These are phyloP conservation scores for Phengaris alcon DNA, from an alignment of 2,888 invertebrate species.

Conservation along the genomic window DNA sequence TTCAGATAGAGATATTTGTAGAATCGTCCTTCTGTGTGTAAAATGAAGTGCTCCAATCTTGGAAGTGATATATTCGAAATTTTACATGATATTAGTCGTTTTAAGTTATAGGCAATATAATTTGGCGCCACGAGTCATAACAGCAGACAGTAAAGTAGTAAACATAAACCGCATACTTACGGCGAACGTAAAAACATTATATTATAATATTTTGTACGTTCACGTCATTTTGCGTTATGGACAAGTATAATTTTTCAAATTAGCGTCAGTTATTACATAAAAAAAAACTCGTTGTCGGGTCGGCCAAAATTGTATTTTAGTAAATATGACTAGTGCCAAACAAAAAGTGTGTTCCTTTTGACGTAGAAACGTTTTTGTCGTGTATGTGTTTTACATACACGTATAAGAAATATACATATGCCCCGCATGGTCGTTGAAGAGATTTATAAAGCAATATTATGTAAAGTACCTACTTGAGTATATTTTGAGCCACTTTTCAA, in stretches of 20 bases:
- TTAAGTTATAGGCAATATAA: slow-evolving; percentile 3
- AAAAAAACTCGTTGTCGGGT: not conserved
- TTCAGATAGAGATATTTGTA: too few relatives aligned
- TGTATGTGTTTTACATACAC: too few relatives aligned
- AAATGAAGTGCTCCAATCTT: not conserved
- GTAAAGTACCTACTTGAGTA: not conserved
- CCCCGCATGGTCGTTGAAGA: too few relatives aligned
- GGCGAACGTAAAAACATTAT: not conserved
- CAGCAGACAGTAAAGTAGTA: not conserved
- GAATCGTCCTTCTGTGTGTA: not conserved
- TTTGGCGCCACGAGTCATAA: slow-evolving; percentile 10
- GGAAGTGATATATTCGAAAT: not conserved
- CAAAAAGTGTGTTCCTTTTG: too few relatives aligned
- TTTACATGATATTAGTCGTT: not conserved
- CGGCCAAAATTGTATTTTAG: too few relatives aligned
- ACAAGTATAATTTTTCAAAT: not conserved
- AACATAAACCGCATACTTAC: slow-evolving; percentile 1
- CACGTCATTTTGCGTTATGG: not conserved
- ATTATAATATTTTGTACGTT: not conserved
- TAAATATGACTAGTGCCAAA: too few relatives aligned
- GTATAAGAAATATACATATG: too few relatives aligned
- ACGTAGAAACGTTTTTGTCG: too few relatives aligned
- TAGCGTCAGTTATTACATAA: too few relatives aligned
- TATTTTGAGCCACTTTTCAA: not conserved
- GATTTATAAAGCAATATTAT: too few relatives aligned